Base-by-base conservation (phyloP, 2,888 invertebrate species). In the Tetropium fuscum region DNA sequence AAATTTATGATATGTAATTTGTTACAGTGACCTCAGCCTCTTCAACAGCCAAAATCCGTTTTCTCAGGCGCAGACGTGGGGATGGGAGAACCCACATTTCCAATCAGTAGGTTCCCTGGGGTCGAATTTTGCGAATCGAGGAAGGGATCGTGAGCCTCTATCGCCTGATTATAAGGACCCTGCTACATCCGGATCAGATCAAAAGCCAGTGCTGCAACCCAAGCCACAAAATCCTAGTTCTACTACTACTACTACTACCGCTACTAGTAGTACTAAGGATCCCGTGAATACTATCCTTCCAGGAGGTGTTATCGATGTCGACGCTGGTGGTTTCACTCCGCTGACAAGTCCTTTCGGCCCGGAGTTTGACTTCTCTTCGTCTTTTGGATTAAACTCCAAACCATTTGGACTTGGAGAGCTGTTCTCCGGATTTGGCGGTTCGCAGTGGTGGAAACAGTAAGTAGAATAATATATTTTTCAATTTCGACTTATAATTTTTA, bases 391-490 rank as follows among this genome's bases (percentile, higher is more conserved):
- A 53, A 57, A 60, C 32, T 60, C 64, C 20, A 60, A 53, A n/a
- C 34, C 22, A 60, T 71, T 74, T 22, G 73, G 74, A n/a, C 60
- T 79, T 36, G 78, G 77, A 34, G 76, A 75, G 54, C 67, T 79
- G 63, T 78, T 79, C 38, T 74, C 75, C 3, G 62, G 71, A 2
- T 59, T 72, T 4, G 58, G 61, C 3, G 69, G 71, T 1, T 65
- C 74, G 48, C 80, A 81, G 5, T 84, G 84, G 84, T 84, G 83
- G 83, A 81, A 83, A 73, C 83, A 83, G 84, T 84, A 74, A 80
- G 81, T 74, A 13, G 3, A 16, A 16, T 16, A 8, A 15, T 13
- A 4, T 15, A 36, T 8, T 7, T 15, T 15, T 5, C 16, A 16
- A 8, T 36, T 16, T 16, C 15, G 7, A 36, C 1, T 15, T 36